Evolutionary conservation across 1,140 invertebrate genomes (phyloP), one percentile per base, ranked within the genome.

Genomic region (Prorops nasuta): DNA sequence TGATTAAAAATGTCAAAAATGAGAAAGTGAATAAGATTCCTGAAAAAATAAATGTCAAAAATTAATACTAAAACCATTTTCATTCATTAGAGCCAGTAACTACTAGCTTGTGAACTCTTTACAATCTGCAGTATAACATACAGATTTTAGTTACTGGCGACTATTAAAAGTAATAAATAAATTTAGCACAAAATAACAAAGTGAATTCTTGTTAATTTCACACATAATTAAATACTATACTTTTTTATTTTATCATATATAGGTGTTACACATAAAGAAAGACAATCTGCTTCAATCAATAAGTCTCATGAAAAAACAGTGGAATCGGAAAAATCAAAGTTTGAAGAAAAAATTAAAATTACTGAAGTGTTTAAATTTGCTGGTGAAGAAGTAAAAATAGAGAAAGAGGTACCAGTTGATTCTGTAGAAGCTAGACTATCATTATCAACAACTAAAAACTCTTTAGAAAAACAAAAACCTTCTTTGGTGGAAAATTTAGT

Each of bases 291-390:
- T 19, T 16, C 49, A 52, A 51, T 45, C 8, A 57, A 48, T 10
- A 55, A 31, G 45, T 3, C 38, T 24, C 54, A 53, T 32, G 58
- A 56, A 44, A 64, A 51, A 41, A 49, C 44, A 28, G 44, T 28
- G 6, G 41, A 38, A 9, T 16, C 54, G 12, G 41, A 56, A 45
- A 69, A 63, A 3, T 36, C 55, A n/a, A 72, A 69, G 48, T 9
- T 52, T 3, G 65, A 70, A 34, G 66, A 76, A 48, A 75, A 72
- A 58, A 66, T 78, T 2, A 78, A 76, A 56, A 66, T 83, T 36
- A 82, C 76, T 12, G 74, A 84, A 66, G 52, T 83, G 3, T 81
- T 80, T 53, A 79, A 84, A 62, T 84, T 83, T 74, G 82, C 82
- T 31, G 83, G 81, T 4, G 82, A 85, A 63, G 76, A 80, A 65